These are phyloP conservation scores for Nephrotoma flavescens DNA, from an alignment of 2,888 invertebrate genomes.

Conservation along the genomic window DNA sequence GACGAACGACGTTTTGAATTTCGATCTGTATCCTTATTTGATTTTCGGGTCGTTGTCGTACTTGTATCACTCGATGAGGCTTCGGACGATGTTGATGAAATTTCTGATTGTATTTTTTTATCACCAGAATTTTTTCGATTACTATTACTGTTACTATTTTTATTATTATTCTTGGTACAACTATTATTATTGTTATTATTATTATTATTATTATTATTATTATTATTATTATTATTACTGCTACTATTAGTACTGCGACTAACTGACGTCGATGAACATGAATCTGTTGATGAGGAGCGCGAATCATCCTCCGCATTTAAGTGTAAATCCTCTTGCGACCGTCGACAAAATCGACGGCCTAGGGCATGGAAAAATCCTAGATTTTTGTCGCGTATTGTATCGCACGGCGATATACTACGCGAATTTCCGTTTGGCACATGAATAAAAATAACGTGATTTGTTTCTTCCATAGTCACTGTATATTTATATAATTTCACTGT, in stretches of 20 bases:
- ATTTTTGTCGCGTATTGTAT: slow-evolving; percentile 40
- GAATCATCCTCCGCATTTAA: slow-evolving; percentile 33
- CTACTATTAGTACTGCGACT: background rate
- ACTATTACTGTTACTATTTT: background rate
- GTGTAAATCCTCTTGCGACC: slow-evolving; percentile 34
- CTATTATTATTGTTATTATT: background rate
- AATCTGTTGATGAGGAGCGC: slow-evolving; percentile 34
- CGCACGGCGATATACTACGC: slow-evolving; percentile 26
- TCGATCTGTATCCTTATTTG: background rate
- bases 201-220: background rate
- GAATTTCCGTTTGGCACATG: slow-evolving; percentile 16
- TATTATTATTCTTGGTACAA: background rate
- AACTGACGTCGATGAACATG: slow-evolving; percentile 24
- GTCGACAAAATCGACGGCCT: slow-evolving; percentile 44
- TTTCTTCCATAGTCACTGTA: slow-evolving; percentile 29
- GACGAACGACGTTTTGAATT: slow-evolving; percentile 37
- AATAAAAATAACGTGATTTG: slow-evolving; percentile 17
- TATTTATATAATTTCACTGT: slow-evolving; percentile 12
- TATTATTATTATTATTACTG: background rate
- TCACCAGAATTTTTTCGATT: background rate
- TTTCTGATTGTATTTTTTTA: background rate
- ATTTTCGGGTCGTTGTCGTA: slow-evolving; percentile 14
- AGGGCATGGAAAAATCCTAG: slow-evolving; percentile 50
- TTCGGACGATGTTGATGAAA: slow-evolving; percentile 25
- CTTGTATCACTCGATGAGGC: slow-evolving; percentile 43